These are phyloP conservation scores for Rachycentron canadum DNA, from an alignment of 2,797 vertebrate species.

Conservation along the genomic window DNA sequence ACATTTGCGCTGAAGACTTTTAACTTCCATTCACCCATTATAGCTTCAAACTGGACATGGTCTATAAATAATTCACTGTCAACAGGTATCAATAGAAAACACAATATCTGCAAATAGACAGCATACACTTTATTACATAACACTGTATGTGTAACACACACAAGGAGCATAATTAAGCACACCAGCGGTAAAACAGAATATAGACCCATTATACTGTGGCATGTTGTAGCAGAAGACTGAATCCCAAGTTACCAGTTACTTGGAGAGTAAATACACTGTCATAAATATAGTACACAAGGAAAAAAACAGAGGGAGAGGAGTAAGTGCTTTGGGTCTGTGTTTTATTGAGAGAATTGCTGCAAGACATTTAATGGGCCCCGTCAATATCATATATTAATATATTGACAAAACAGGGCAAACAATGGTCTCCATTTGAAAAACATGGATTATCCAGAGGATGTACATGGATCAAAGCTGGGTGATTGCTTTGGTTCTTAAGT, in stretches of 20 bases:
- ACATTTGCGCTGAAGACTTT: too few relatives aligned
- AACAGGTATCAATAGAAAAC: background rate
- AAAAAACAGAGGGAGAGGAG: conserved; percentile 9
- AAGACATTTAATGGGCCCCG: conserved; percentile 60
- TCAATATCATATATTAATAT: conserved; percentile 73
- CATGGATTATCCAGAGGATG: conserved; percentile 71
- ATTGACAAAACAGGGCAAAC: conserved; percentile 72
- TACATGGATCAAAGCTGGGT: conserved; percentile 61
- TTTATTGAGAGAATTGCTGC: conserved; percentile 43
- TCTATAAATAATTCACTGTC: background rate
- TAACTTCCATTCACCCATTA: too few relatives aligned
- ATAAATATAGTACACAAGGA: conserved; percentile 10
- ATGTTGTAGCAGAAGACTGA: background rate
- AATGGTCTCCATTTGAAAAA: conserved; percentile 73
- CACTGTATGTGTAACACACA: background rate
- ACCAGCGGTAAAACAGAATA: background rate
- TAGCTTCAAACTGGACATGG: conserved; percentile 3
- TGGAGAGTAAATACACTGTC: conserved; percentile 28
- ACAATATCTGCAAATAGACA: background rate
- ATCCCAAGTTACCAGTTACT: conserved; percentile 5
- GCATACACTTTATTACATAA: background rate
- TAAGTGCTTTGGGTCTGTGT: conserved; percentile 44
- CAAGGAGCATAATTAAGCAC: background rate
- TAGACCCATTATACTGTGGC: background rate
- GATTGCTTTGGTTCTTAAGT: conserved; percentile 61